Evolutionary conservation across 2,797 vertebrate genomes (phyloP).

Genomic region (Pseudochirops corinnae): DNA sequence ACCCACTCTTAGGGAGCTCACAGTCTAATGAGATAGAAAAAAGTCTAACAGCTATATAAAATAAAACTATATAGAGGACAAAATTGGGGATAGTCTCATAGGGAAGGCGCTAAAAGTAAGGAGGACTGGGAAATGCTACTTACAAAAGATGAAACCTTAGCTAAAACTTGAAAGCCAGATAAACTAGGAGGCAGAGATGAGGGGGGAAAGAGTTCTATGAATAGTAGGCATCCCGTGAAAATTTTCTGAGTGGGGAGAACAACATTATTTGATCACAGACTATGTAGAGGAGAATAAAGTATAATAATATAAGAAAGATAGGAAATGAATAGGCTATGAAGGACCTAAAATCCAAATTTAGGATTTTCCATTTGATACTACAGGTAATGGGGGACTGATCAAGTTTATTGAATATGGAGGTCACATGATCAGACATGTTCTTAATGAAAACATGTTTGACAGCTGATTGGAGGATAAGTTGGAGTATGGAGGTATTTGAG

Average conservation of each 20-base stretch:
- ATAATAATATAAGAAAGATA: too few relatives aligned
- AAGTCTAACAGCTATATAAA: not conserved
- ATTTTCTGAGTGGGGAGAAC: not conserved
- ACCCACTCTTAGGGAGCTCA: not conserved
- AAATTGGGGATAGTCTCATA: not conserved
- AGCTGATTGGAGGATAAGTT: too few relatives aligned
- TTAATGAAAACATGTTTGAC: too few relatives aligned
- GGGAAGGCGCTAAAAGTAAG: not conserved
- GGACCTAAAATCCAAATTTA: too few relatives aligned
- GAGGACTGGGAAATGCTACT: not conserved
- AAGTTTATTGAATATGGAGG: too few relatives aligned
- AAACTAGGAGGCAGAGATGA: not conserved
- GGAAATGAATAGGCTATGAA: too few relatives aligned
- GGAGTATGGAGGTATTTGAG: too few relatives aligned
- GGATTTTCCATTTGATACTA: too few relatives aligned
- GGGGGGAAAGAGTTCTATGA: not conserved
- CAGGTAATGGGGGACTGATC: too few relatives aligned
- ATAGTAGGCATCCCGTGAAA: not conserved
- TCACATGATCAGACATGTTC: too few relatives aligned
- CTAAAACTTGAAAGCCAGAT: not conserved
- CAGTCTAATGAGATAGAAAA: not conserved
- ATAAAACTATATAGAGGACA: not conserved
- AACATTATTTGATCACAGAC: too few relatives aligned
- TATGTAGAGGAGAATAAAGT: too few relatives aligned
- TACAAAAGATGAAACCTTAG: not conserved